These are phyloP conservation scores for Brenthis ino DNA, from an alignment of 2,888 invertebrate species.

Conservation along the genomic window DNA sequence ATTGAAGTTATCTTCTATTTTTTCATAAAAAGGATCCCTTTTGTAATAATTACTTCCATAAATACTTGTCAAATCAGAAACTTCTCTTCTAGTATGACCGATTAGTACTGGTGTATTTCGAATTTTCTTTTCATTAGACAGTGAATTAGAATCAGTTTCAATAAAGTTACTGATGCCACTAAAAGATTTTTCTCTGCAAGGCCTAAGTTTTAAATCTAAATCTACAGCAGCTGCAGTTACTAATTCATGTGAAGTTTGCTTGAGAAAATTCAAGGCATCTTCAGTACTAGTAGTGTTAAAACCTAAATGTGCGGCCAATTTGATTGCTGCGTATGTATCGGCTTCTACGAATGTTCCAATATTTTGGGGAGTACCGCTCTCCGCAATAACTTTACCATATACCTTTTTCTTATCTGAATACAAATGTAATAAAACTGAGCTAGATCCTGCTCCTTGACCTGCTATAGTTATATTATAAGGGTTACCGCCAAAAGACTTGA, in stretches of 20 bases:
- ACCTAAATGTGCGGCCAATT: slow-evolving; percentile 64
- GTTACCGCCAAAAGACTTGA: slow-evolving; percentile 71
- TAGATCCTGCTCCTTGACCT: slow-evolving; percentile 69
- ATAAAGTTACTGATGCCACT: slow-evolving; percentile 68
- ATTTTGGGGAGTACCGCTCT: slow-evolving; percentile 70
- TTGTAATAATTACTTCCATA: slow-evolving; percentile 54
- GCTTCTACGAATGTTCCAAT: slow-evolving; percentile 63
- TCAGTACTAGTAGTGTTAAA: slow-evolving; percentile 57
- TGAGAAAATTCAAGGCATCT: slow-evolving; percentile 62
- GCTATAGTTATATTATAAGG: slow-evolving; percentile 70
- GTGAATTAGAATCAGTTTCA: slow-evolving; percentile 60
- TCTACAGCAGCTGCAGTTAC: slow-evolving; percentile 61
- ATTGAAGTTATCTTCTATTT: slow-evolving; percentile 60
- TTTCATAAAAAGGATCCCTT: slow-evolving; percentile 61
- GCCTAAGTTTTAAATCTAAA: slow-evolving; percentile 57
- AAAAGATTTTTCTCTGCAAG: slow-evolving; percentile 69
- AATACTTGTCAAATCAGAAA: slow-evolving; percentile 41
- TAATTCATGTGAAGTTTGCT: slow-evolving; percentile 53
- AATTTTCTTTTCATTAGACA: slow-evolving; percentile 63
- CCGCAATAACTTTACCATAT: slow-evolving; percentile 66
- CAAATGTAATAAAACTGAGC: slow-evolving; percentile 65
- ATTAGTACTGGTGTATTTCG: slow-evolving; percentile 65
- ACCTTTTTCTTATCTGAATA: slow-evolving; percentile 67
- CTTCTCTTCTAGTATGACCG: slow-evolving; percentile 64
- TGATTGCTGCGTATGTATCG: slow-evolving; percentile 60